phyloP scores from a whole-genome alignment of 2,888 invertebrate species.

The Caenorhabditis uteleia region DNA sequence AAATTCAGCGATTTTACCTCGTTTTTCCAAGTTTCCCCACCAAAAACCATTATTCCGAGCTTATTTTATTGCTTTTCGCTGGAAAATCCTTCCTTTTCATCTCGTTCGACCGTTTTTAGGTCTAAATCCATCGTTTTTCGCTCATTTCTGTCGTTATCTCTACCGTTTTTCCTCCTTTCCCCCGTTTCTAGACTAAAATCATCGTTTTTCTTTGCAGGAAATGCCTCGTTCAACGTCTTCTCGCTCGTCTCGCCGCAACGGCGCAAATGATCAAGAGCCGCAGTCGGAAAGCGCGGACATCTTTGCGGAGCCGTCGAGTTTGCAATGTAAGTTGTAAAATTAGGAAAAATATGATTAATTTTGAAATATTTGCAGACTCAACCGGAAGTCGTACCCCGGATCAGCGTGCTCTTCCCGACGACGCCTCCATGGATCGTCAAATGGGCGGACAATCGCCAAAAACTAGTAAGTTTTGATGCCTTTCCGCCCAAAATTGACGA shows the following conservation, averaged over 20 bases:
- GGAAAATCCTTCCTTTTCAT: too few species aligned
- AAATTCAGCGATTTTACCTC: too few species aligned
- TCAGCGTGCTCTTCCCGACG: slow-evolving; percentile 1
- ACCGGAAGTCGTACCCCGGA: slow-evolving; percentile 2
- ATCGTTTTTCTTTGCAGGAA: too few species aligned
- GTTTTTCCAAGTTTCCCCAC: too few species aligned
- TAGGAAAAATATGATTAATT: neutral
- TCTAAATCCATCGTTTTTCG: too few species aligned
- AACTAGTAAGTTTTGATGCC: slow-evolving; percentile 8
- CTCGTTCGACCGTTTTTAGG: too few species aligned
- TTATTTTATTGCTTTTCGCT: too few species aligned
- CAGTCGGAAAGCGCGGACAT: slow-evolving; percentile 31
- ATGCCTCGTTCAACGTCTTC: slow-evolving; percentile 13
- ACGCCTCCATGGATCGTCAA: neutral
- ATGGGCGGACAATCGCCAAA: slow-evolving; percentile 22
- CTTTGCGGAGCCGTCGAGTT: slow-evolving; percentile 30
- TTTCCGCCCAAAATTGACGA: too few species aligned
- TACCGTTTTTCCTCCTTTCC: neutral
- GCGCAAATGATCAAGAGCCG: slow-evolving; percentile 13
- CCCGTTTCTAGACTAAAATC: neutral
- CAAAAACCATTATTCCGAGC: too few species aligned
- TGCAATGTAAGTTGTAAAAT: slow-evolving; percentile 7
- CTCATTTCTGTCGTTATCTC: too few species aligned
- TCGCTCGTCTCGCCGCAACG: too few species aligned
- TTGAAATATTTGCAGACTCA: slow-evolving; percentile 5